phyloP scores from a whole-genome alignment of 2,113 vertebrate genomes.

The Oophaga pumilio region DNA sequence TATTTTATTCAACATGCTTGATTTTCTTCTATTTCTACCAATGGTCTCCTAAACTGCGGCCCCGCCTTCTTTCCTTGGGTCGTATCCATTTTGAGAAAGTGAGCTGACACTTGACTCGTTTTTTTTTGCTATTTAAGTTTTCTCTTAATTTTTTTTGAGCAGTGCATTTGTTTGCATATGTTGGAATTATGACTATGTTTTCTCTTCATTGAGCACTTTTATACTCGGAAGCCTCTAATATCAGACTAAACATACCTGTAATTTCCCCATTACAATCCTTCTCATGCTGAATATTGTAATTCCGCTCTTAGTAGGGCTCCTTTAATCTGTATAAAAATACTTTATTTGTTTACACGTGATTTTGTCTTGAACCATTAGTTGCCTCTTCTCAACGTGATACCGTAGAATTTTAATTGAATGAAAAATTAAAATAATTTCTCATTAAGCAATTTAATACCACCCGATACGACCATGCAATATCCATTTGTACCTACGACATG shows the following conservation, averaged over 20 bases:
- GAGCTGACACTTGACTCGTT: too few species aligned
- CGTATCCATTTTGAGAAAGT: too few species aligned
- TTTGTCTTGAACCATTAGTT: background rate
- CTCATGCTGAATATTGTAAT: background rate
- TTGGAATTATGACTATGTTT: too few species aligned
- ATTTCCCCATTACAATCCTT: background rate
- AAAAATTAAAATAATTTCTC: conserved; percentile 33
- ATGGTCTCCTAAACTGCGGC: too few species aligned
- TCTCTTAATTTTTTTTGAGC: too few species aligned
- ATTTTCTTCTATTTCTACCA: too few species aligned
- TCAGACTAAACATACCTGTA: background rate
- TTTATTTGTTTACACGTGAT: conserved; percentile 1
- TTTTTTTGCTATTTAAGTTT: too few species aligned
- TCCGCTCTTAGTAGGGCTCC: background rate
- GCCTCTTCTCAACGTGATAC: background rate
- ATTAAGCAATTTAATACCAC: background rate
- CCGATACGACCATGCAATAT: background rate
- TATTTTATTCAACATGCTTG: too few species aligned
- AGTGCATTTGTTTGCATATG: too few species aligned
- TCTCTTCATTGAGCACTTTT: too few species aligned
- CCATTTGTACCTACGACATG: background rate
- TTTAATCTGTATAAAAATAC: background rate
- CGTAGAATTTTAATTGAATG: conserved; percentile 2
- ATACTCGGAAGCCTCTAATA: too few species aligned
- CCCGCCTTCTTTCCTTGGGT: too few species aligned